These are phyloP conservation scores for Tipula lateralis DNA, from an alignment of 2,888 invertebrate genomes.

Conservation along the genomic window DNA sequence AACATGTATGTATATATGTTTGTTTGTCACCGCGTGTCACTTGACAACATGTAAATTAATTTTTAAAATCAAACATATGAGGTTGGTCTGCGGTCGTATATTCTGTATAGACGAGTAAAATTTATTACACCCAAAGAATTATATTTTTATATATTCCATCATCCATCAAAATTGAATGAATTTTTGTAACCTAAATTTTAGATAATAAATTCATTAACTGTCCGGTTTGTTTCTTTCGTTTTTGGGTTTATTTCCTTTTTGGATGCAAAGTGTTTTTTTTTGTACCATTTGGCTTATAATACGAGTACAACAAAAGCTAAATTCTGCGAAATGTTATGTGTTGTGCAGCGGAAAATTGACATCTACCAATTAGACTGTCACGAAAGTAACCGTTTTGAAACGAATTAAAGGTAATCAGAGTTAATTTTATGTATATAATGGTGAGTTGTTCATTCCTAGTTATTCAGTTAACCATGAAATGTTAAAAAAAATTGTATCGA, in stretches of 20 bases:
- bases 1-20: not conserved
- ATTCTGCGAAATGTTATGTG: not conserved
- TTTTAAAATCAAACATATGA: not conserved
- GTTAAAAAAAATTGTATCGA: not conserved
- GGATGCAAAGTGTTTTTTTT: not conserved
- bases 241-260: not conserved
- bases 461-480: not conserved
- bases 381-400: not conserved
- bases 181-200: not conserved
- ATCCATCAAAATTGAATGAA: conserved; percentile 9
- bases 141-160: no score
- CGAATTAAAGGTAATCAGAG: not conserved
- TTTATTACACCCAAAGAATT: not conserved
- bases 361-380: not conserved
- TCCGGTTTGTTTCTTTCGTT: not conserved
- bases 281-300: not conserved
- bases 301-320: not conserved
- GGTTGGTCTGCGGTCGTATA: not conserved
- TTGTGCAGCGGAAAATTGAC: conserved; percentile 19
- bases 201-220: conserved; percentile 24
- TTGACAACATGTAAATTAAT: not conserved
- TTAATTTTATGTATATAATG: not conserved
- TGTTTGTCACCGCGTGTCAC: not conserved
- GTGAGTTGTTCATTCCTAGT: not conserved
- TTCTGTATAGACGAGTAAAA: not conserved